phyloP scores from a whole-genome alignment of 2,888 invertebrate genomes.

The Cacoxenus indagator region DNA sequence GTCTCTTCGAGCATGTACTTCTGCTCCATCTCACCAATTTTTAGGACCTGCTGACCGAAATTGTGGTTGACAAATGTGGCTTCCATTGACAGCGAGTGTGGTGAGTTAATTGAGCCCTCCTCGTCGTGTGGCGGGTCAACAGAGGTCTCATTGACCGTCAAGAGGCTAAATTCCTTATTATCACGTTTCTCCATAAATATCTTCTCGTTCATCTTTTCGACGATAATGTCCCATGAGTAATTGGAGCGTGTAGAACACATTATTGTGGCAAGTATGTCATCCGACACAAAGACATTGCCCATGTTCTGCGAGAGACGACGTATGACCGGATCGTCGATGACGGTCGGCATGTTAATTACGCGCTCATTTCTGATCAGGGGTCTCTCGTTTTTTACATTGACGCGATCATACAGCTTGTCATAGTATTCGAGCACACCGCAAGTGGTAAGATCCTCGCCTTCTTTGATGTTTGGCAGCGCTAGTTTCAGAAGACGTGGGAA shows the following conservation, averaged over 20 bases:
- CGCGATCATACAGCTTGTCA: conserved; percentile 96
- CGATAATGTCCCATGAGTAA: conserved; percentile 99
- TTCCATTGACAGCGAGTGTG: conserved; percentile 95
- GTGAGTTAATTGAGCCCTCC: conserved; percentile 94
- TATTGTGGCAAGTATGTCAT: conserved; percentile 96
- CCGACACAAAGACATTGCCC: conserved; percentile 98
- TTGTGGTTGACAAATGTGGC: conserved; percentile 99
- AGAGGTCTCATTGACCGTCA: conserved; percentile 98
- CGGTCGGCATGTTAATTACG: conserved; percentile 95
- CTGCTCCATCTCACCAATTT: conserved; percentile 80
- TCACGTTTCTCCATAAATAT: conserved; percentile 99
- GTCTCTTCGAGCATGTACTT: conserved; percentile 90
- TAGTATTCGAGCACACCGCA: conserved; percentile 97
- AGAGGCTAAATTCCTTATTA: conserved; percentile 95
- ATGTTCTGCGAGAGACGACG: conserved; percentile 92
- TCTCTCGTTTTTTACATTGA: conserved; percentile 96
- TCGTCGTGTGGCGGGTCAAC: conserved; percentile 98
- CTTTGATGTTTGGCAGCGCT: conserved; percentile 91
- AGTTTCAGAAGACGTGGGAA: conserved; percentile 95
- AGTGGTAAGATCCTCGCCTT: conserved; percentile 84
- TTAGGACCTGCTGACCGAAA: conserved; percentile 94
- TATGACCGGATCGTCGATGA: conserved; percentile 98
- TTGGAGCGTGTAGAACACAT: conserved; percentile 99
- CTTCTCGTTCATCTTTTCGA: conserved; percentile 94
- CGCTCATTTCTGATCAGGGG: conserved; percentile 94